These are phyloP conservation scores for Papilio glaucus DNA, from an alignment of 1,140 invertebrate genomes.

Conservation along the genomic window DNA sequence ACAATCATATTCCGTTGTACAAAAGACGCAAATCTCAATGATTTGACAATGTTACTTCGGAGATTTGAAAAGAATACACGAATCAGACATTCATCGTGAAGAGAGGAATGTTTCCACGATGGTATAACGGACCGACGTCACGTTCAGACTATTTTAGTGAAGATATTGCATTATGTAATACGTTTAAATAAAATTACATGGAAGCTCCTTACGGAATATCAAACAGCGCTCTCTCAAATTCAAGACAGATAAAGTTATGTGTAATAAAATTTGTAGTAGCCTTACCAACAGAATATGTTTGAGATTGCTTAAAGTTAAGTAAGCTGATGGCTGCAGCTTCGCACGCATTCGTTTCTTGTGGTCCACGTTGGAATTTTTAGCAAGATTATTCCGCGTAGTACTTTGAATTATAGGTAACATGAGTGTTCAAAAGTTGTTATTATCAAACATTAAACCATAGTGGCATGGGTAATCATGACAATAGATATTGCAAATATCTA, in stretches of 20 bases:
- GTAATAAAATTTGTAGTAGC: constrained; percentile 3
- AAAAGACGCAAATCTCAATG: neutral
- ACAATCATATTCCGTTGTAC: neutral
- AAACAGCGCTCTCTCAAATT: neutral
- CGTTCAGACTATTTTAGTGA: constrained; percentile 33
- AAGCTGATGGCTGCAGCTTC: too few species aligned
- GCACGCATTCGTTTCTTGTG: too few species aligned
- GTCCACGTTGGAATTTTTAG: too few species aligned
- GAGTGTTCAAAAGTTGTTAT: too few species aligned
- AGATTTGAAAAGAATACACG: constrained; percentile 20
- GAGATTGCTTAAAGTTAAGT: neutral
- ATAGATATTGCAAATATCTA: too few species aligned
- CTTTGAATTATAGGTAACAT: too few species aligned
- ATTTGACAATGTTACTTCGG: neutral
- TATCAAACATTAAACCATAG: too few species aligned
- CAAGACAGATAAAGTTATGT: neutral
- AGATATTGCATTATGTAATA: constrained; percentile 23
- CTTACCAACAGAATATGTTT: neutral
- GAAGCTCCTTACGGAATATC: neutral
- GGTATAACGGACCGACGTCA: neutral
- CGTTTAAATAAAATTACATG: constrained; percentile 29
- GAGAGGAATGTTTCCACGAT: neutral
- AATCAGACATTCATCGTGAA: neutral
- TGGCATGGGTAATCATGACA: too few species aligned
- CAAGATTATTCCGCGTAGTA: too few species aligned